Conservation (phyloP, 2,113 vertebrate genomes). For the Nipponia nippon region DNA sequence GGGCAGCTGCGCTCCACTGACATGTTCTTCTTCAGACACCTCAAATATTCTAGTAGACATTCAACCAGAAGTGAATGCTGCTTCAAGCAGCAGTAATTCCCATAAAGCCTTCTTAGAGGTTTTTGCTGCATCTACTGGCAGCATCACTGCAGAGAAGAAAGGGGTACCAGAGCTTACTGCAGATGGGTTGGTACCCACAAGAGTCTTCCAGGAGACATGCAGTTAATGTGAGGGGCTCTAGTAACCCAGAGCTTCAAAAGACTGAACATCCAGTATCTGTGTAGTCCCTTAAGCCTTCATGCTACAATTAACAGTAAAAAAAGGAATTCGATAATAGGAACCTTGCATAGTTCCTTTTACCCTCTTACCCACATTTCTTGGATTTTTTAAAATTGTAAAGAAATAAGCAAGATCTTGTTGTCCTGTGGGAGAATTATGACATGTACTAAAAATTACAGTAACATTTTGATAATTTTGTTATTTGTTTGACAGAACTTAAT, state of each 20-base stretch:
- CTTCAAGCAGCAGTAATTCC: constrained; percentile 29
- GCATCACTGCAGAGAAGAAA: background rate
- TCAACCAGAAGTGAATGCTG: constrained; percentile 26
- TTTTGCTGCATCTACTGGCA: constrained; percentile 11
- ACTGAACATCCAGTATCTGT: background rate
- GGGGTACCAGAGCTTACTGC: background rate
- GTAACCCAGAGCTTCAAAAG: background rate
- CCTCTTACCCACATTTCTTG: background rate
- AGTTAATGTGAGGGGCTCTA: background rate
- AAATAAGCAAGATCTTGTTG: background rate
- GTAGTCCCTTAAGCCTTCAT: background rate
- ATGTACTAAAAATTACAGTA: background rate
- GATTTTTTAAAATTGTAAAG: background rate
- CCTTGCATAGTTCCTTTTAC: background rate
- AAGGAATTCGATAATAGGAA: background rate
- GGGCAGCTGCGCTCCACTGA: background rate
- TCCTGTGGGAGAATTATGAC: background rate
- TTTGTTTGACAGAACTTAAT: background rate
- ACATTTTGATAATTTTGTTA: background rate
- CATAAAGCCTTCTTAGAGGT: background rate
- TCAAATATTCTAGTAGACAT: background rate
- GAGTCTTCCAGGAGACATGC: background rate
- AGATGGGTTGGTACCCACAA: background rate
- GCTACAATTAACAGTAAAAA: background rate
- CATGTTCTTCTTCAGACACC: background rate